Evolutionary conservation across 2,888 invertebrate genomes (phyloP).

Genomic region (Stenodera caucasica): DNA sequence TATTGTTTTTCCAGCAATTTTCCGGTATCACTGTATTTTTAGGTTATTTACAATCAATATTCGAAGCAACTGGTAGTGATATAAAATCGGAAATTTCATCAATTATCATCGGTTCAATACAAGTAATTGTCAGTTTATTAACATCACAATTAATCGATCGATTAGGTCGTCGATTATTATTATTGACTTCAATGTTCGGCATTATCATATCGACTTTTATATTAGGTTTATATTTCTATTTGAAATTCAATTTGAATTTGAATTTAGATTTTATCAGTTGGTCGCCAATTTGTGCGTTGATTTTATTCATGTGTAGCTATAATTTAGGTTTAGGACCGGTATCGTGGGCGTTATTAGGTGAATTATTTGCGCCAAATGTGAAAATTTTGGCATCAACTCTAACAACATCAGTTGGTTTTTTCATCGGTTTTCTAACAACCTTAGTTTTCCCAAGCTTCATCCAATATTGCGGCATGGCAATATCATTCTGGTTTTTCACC

Average conservation of each 20-base stretch:
- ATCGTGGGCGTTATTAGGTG: slow-evolving; percentile 80
- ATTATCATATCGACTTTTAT: slow-evolving; percentile 60
- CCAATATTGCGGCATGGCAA: slow-evolving; percentile 11
- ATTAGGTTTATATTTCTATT: slow-evolving; percentile 37
- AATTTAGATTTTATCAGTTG: slow-evolving; percentile 57
- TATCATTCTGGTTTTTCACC: slow-evolving; percentile 25
- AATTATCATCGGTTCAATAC: slow-evolving; percentile 75
- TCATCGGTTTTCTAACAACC: slow-evolving; percentile 28
- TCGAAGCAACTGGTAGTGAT: slow-evolving; percentile 54
- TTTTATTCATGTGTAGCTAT: slow-evolving; percentile 73
- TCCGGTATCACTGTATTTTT: slow-evolving; percentile 75
- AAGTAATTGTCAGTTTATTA: slow-evolving; percentile 68
- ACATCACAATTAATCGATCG: slow-evolving; percentile 76
- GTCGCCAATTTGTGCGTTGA: slow-evolving; percentile 70
- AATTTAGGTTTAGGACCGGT: slow-evolving; percentile 72
- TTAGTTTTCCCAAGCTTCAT: slow-evolving; percentile 13
- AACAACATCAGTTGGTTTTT: slow-evolving; percentile 25
- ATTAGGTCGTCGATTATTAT: slow-evolving; percentile 70
- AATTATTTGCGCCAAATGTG: slow-evolving; percentile 77
- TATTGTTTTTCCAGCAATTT: slow-evolving; percentile 48
- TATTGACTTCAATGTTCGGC: slow-evolving; percentile 68
- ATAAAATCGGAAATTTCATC: slow-evolving; percentile 65
- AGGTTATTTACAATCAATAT: slow-evolving; percentile 74
- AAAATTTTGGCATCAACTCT: slow-evolving; percentile 64
- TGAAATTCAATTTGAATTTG: slow-evolving; percentile 24